Evolutionary conservation across 1,140 invertebrate genomes (phyloP).

Genomic region (Samia ricini): DNA sequence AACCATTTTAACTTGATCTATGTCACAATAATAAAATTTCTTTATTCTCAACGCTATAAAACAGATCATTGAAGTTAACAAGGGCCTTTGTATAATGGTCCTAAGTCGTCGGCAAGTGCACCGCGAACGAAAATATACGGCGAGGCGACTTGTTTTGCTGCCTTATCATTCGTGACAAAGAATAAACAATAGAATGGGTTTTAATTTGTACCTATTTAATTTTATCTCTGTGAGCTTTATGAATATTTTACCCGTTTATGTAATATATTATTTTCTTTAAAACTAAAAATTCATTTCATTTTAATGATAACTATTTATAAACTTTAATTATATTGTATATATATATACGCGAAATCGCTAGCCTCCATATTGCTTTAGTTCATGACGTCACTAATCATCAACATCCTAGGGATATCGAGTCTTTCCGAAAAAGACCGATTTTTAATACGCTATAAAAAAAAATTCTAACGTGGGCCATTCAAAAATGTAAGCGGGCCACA

Average conservation of each 20-base stretch:
- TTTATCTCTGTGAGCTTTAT: not conserved
- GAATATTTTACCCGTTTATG: not conserved
- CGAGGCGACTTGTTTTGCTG: constrained; percentile 73
- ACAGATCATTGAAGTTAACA: constrained; percentile 32
- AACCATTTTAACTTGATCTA: constrained; percentile 42
- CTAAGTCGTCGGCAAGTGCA: constrained; percentile 72
- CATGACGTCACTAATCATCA: too few relatives aligned
- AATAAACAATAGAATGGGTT: constrained; percentile 21
- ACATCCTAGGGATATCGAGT: too few relatives aligned
- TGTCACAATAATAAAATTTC: constrained; percentile 39
- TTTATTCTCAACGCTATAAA: constrained; percentile 34
- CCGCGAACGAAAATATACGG: constrained; percentile 75
- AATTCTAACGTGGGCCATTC: too few relatives aligned
- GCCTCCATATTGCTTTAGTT: too few relatives aligned
- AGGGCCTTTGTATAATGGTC: constrained; percentile 49
- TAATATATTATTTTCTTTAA: too few relatives aligned
- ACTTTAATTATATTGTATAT: too few relatives aligned
- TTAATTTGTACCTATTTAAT: constrained; percentile 17
- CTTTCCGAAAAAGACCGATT: too few relatives aligned
- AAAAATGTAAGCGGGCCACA: too few relatives aligned
- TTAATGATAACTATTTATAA: too few relatives aligned
- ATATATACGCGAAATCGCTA: too few relatives aligned
- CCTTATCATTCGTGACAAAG: constrained; percentile 70
- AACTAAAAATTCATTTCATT: too few relatives aligned
- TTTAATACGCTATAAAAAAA: too few relatives aligned